Evolutionary conservation across 2,113 vertebrate genomes (phyloP), one percentile per base, ranked within the genome.

Genomic region (Nyctibius bracteatus): DNA sequence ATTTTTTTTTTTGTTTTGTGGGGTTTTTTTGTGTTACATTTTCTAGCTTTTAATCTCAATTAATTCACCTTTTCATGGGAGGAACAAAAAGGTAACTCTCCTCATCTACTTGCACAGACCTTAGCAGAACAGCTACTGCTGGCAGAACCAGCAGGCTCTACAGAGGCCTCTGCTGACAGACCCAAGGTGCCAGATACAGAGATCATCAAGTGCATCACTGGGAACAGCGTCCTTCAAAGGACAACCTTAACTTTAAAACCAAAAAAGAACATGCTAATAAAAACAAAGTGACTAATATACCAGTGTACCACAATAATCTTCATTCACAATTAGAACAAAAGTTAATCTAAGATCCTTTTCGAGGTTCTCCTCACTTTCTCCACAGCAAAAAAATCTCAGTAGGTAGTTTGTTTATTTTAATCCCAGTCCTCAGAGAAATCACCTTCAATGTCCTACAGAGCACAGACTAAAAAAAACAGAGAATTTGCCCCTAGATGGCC

Each of bases 1-100:
- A n/a, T n/a, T 61, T 54, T 31, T 0, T 18, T 62, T 62, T 47
- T 68, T 39, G 27, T 11, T 74, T 59, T n/a, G 6, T 43, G 55
- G 19, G 8, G 2, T 46, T 55, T 11, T 27, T 55, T 1, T 30
- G 49, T 59, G 25, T 47, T 55, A 73, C 0, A 0, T 61, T 51
- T 61, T 46, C 28, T 52, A 27, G 33, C 25, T 78, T 84, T 74
- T 65, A 68, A 65, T 18, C 17, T 18, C 8, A 27, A 37, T 51
- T 37, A 51, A 13, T 55, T 84, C 33, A 55, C 7, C 16, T 73
- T 49, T 73, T 63, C 23, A 51, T 6, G 10, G 25, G 28, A 72
- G 5, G 35, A 39, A 5, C 12, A 78, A 3, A 39, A 85, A 0
- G 0, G 11, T 27, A 87, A 81, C 22, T 90, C 23, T 52, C 47